Conservation (phyloP, 37 sponge, comb jelly and placozoan species). For the Crambe crambe region DNA sequence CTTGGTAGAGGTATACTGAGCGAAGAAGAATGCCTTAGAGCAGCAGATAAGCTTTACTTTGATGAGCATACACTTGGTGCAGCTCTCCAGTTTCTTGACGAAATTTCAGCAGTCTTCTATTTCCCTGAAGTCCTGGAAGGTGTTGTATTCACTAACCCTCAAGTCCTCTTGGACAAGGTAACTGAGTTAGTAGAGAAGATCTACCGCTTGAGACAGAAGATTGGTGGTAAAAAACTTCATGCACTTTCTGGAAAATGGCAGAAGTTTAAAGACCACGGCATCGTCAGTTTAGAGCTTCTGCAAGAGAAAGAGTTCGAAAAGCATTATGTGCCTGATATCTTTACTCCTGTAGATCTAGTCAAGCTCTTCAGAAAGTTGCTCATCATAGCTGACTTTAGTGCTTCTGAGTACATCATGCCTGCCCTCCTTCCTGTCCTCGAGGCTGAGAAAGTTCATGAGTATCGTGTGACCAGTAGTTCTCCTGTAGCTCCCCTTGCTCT, state of each 20-base stretch:
- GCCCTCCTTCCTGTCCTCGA: not conserved
- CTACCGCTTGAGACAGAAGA: not conserved
- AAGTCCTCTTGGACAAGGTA: constrained; percentile 17
- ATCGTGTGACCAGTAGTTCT: not conserved
- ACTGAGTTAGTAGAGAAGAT: constrained; percentile 12
- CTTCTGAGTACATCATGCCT: constrained; percentile 24
- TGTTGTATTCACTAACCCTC: constrained; percentile 18
- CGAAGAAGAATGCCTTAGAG: constrained; percentile 9
- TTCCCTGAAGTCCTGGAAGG: constrained; percentile 19
- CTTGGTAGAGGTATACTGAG: not conserved
- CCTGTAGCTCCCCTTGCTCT: constrained; percentile 4
- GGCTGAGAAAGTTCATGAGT: not conserved
- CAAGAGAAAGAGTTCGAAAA: not conserved
- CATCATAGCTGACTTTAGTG: constrained; percentile 18
- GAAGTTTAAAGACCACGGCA: constrained; percentile 8
- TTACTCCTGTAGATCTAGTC: constrained; percentile 8
- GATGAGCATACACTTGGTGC: constrained; percentile 18
- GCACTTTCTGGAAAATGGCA: not conserved
- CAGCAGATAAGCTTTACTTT: constrained; percentile 10
- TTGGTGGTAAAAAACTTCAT: not conserved
- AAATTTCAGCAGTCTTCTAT: constrained; percentile 18
- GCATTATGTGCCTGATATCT: constrained; percentile 6
- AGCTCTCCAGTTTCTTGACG: constrained; percentile 18
- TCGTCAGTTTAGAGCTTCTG: constrained; percentile 1
- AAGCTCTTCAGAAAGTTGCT: not conserved